Base-by-base conservation (phyloP, 2,888 invertebrate genomes). In the Iphiclides podalirius region DNA sequence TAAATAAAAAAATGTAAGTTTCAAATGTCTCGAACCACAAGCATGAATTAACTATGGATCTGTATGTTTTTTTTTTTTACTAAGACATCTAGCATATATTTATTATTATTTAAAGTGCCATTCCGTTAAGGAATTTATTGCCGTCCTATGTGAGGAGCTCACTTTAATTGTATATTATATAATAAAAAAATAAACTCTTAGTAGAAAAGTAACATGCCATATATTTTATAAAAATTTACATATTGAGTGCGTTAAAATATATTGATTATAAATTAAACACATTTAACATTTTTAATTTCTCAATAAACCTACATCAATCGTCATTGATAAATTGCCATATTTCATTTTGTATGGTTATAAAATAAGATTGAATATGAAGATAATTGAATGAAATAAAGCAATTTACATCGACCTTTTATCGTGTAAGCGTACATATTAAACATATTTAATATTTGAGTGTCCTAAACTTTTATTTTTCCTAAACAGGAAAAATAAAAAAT, bases 171-270 rank as follows among this genome's bases (percentile, higher is more conserved):
- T 20, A 20, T 20, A 20, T 20, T 3, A 20, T 20, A 3, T 42
- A 51, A 44, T 46, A 36, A 63, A 53, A 62, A 58, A 61, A 56
- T 64, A 73, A 67, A 68, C 69, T 64, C 52, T 54, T 53, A 35
- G 60, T 79, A 80, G 76, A 81, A 86, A 82, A 86, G 74, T 87
- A 88, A 88, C 86, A 86, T 86, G 84, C 80, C 84, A 82, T 88
- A 87, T 87, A 88, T 85, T 86, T 82, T 75, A 76, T 79, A 79
- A 76, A 73, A 79, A 72, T 76, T 72, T 79, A 80, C 76, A 78
- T 72, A 72, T 64, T 72, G 70, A 73, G 70, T 74, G 70, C 75
- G 70, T 72, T 72, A 67, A 72, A 68, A 65, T 67, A 71, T 53
- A 61, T 53, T 53, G 49, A 52, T 38, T 64, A 61, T 64, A 68